Evolutionary conservation across 2,888 invertebrate species (phyloP).

Genomic region (Ypsolopha scabrella): DNA sequence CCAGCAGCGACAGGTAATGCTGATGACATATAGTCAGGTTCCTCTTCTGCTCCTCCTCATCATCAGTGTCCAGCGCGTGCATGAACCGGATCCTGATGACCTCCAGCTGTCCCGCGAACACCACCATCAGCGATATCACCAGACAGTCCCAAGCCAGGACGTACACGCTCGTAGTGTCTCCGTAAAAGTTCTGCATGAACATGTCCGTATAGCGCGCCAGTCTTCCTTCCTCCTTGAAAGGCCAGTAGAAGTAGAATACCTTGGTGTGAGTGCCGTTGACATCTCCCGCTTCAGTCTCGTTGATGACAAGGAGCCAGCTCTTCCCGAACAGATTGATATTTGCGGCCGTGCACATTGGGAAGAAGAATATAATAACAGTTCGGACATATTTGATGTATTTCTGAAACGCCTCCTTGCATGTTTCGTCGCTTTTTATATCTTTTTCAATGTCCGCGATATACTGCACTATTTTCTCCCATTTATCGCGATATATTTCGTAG

Average conservation of each 20-base stretch:
- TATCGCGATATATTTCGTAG: background rate
- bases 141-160: constrained; percentile 41
- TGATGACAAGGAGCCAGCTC: background rate
- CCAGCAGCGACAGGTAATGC: constrained; percentile 13
- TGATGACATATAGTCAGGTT: constrained; percentile 35
- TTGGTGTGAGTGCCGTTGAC: background rate
- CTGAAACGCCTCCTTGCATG: background rate
- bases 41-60: constrained; percentile 16
- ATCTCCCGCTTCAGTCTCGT: background rate
- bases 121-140: constrained; percentile 40
- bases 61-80: constrained; percentile 16
- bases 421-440: background rate
- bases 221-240: constrained; percentile 23
- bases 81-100: constrained; percentile 26
- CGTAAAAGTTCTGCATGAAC: constrained; percentile 33
- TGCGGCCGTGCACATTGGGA: background rate
- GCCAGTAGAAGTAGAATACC: constrained; percentile 10
- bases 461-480: constrained; percentile 1
- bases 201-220: constrained; percentile 40
- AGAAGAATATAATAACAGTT: background rate
- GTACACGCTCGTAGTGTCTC: constrained; percentile 31
- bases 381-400: constrained; percentile 3
- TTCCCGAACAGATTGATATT: background rate
- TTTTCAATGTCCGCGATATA: constrained; percentile 1
- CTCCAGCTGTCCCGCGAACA: constrained; percentile 42